These are phyloP conservation scores for Sebastes cheni DNA, from an alignment of 2,797 vertebrate species.

Conservation along the genomic window DNA sequence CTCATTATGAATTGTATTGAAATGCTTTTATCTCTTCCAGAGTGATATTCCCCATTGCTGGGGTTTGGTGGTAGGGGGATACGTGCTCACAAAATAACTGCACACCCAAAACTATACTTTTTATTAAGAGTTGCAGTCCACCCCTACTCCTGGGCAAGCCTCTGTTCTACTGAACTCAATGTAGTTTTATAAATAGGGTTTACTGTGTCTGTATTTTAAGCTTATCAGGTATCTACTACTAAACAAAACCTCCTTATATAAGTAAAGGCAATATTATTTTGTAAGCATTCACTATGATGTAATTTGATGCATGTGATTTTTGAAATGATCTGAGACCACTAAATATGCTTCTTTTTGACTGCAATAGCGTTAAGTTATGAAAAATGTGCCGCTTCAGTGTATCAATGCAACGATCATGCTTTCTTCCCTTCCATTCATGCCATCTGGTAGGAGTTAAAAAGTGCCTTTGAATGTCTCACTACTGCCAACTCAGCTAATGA, in stretches of 20 bases:
- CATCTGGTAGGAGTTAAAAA: slow-evolving; percentile 54
- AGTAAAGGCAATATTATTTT: background rate
- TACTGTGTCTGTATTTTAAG: slow-evolving; percentile 6
- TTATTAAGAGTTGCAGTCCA: background rate
- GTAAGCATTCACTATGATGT: background rate
- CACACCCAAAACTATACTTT: background rate
- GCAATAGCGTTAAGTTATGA: background rate
- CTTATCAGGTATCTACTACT: background rate
- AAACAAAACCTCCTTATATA: background rate
- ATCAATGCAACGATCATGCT: slow-evolving; percentile 23
- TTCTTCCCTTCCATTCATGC: slow-evolving; percentile 26
- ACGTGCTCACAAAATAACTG: slow-evolving; percentile 23
- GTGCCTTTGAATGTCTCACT: slow-evolving; percentile 21
- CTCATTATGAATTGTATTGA: slow-evolving; percentile 61
- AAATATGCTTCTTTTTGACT: background rate
- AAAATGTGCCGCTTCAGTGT: slow-evolving; percentile 23
- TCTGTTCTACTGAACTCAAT: background rate
- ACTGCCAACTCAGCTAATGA: slow-evolving; percentile 42
- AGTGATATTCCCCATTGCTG: slow-evolving; percentile 30
- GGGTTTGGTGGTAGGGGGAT: background rate
- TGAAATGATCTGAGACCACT: background rate
- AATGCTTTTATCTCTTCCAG: slow-evolving; percentile 39
- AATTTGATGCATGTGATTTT: background rate
- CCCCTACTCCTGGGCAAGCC: background rate
- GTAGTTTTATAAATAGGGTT: too few relatives aligned